Percentiles rank a stretch among this genome's conserved stretches.
Evolutionary conservation across 1,140 invertebrate species (phyloP).

Genomic region (Glossosoma conforme): DNA sequence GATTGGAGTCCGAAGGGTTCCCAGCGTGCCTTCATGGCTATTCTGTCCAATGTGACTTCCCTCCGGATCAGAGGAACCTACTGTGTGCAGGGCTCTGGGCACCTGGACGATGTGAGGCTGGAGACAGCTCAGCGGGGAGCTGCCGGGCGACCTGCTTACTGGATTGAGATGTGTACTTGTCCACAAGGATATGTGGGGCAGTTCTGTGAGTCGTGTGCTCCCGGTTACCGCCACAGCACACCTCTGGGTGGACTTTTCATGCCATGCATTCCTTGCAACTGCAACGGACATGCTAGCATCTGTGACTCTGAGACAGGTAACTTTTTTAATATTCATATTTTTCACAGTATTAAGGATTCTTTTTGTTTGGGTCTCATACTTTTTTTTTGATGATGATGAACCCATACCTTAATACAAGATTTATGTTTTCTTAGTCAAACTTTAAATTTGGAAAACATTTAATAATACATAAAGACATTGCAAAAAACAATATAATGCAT

Average conservation of each 20-base stretch:
- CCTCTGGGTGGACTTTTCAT: conserved; percentile 88
- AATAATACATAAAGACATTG: no score
- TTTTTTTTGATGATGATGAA: background rate
- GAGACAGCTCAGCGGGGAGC: conserved; percentile 79
- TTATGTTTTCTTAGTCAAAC: background rate
- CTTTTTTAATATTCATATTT: conserved; percentile 21
- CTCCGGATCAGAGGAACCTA: conserved; percentile 94
- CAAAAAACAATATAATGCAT: no score
- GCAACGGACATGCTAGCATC: conserved; percentile 91
- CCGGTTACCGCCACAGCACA: conserved; percentile 87
- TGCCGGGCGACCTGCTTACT: conserved; percentile 74
- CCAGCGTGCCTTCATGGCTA: conserved; percentile 82
- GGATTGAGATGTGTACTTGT: conserved; percentile 94
- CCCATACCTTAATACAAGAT: background rate
- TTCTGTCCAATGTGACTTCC: conserved; percentile 88
- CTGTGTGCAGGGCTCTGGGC: conserved; percentile 75
- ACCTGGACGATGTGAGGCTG: conserved; percentile 81
- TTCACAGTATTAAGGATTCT: no score
- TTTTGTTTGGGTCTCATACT: no score
- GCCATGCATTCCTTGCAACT: conserved; percentile 91
- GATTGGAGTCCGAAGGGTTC: conserved; percentile 87
- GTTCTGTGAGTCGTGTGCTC: conserved; percentile 95
- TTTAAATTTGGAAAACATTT: no score
- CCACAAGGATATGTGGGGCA: conserved; percentile 89
- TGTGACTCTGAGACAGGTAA: conserved; percentile 91